Evolutionary conservation across 2,113 vertebrate genomes (phyloP).

Genomic region (Diadophis punctatus): DNA sequence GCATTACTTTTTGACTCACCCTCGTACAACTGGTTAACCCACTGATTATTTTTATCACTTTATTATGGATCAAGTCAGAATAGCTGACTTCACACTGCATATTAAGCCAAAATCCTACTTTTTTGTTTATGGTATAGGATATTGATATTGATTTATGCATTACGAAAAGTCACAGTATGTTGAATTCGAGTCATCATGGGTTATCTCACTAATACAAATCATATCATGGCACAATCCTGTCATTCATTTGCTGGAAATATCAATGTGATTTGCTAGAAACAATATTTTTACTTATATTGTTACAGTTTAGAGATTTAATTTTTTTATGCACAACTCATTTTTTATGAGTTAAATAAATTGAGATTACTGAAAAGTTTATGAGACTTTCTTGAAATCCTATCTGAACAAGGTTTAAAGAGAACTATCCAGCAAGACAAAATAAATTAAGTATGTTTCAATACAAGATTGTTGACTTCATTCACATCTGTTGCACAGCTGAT

Average conservation of each 20-base stretch:
- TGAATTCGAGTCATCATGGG: not conserved
- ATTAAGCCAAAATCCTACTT: not conserved
- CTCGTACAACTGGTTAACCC: not conserved
- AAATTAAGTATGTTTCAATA: conserved; percentile 15
- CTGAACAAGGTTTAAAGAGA: not conserved
- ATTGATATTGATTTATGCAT: not conserved
- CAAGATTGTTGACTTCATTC: conserved; percentile 43
- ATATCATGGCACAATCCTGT: not conserved
- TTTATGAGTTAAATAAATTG: not conserved
- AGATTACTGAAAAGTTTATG: not conserved
- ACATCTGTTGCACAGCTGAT: conserved; percentile 43
- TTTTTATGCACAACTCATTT: no score
- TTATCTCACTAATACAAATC: not conserved
- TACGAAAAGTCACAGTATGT: not conserved
- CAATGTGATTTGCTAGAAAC: not conserved
- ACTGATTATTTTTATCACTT: not conserved
- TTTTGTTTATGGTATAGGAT: not conserved
- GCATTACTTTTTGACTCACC: no score
- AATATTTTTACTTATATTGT: not conserved
- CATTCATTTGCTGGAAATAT: not conserved
- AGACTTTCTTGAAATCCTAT: not conserved
- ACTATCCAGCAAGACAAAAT: not conserved
- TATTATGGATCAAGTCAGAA: not conserved
- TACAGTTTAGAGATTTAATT: not conserved
- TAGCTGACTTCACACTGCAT: not conserved